These are phyloP conservation scores for Dunckerocampus dactyliophorus DNA, from an alignment of 2,113 vertebrate genomes.

Conservation along the genomic window DNA sequence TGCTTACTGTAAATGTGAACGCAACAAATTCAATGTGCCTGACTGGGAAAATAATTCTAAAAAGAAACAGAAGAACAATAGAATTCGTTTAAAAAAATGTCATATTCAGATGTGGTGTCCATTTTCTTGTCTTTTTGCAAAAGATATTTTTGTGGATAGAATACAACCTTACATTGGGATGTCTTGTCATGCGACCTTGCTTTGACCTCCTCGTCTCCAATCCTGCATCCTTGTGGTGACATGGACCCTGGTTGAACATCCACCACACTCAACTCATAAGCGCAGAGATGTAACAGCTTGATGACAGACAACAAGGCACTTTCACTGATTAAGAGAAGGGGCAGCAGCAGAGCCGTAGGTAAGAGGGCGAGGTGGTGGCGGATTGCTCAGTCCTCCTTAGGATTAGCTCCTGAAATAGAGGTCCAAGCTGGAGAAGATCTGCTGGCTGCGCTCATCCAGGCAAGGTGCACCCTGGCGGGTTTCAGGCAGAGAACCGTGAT, in stretches of 20 bases:
- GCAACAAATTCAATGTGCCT: background rate
- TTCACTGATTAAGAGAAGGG: constrained; percentile 24
- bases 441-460: constrained; percentile 19
- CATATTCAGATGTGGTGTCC: background rate
- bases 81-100: background rate
- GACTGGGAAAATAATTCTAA: background rate
- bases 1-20: no score
- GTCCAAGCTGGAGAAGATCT: constrained; percentile 19
- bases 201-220: constrained; percentile 37
- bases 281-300: constrained; percentile 21
- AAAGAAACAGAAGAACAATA: background rate
- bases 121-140: background rate
- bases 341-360: constrained; percentile 7
- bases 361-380: constrained; percentile 26
- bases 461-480: constrained; percentile 12
- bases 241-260: constrained; percentile 7
- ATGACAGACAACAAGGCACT: constrained; percentile 62
- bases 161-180: background rate
- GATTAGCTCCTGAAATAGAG: constrained; percentile 24
- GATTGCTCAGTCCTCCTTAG: constrained; percentile 29
- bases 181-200: constrained; percentile 14
- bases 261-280: background rate
- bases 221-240: constrained; percentile 9
- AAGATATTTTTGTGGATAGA: background rate
- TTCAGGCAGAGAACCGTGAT: constrained; percentile 11